Conservation (phyloP, 2,113 vertebrate genomes). For the Anoplopoma fimbria region DNA sequence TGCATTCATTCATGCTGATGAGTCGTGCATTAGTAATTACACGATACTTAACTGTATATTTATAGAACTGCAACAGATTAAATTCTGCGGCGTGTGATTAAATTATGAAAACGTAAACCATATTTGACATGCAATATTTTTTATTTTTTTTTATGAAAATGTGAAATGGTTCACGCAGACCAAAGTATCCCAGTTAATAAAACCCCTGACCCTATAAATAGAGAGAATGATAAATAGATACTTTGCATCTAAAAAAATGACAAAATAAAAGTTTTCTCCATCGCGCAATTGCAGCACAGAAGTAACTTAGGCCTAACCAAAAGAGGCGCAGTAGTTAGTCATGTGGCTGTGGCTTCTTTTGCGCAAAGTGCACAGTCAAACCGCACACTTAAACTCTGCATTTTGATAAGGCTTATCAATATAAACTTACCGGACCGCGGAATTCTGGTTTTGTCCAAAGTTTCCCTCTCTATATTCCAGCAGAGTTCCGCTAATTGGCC, state of each 20-base stretch:
- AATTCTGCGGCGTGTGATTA: not conserved
- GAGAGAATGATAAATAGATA: not conserved
- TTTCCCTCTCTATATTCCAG: slow-evolving; percentile 53
- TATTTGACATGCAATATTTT: not conserved
- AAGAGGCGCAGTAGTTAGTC: not conserved
- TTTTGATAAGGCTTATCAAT: not conserved
- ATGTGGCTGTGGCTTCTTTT: not conserved
- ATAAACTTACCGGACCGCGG: slow-evolving; percentile 29
- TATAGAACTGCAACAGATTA: too few relatives aligned
- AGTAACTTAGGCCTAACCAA: not conserved
- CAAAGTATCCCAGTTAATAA: not conserved
- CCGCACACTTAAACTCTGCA: not conserved
- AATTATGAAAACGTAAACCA: not conserved
- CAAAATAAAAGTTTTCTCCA: not conserved
- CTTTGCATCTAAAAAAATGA: too few relatives aligned
- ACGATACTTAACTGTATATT: not conserved
- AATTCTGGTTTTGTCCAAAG: not conserved
- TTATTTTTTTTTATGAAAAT: too few relatives aligned
- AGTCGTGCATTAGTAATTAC: too few relatives aligned
- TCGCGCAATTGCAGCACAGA: not conserved
- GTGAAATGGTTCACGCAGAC: not conserved
- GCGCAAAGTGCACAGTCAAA: not conserved
- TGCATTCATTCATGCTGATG: not conserved
- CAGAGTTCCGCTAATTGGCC: not conserved
- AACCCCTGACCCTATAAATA: too few relatives aligned